Conservation (phyloP, 2,797 vertebrate species). For the Simalia tracyae region DNA sequence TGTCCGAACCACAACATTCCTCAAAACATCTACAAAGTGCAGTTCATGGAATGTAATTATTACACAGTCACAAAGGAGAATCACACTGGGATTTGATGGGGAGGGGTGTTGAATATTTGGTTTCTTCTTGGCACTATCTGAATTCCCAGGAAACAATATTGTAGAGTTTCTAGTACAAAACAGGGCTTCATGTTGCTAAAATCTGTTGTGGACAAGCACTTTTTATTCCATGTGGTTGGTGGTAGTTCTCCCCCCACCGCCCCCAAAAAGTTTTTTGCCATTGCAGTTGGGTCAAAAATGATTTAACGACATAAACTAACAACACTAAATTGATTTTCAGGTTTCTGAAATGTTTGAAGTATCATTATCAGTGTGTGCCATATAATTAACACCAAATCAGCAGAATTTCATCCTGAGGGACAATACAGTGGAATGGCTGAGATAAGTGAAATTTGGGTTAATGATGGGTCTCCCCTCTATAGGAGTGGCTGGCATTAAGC, state of each 20-base stretch:
- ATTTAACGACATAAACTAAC: not conserved
- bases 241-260: constrained; percentile 43
- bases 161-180: constrained; percentile 60
- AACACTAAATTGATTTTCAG: not conserved
- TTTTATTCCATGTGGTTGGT: constrained; percentile 48
- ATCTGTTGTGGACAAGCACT: constrained; percentile 53
- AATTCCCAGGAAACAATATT: constrained; percentile 56
- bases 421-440: not conserved
- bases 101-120: constrained; percentile 51
- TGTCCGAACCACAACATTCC: constrained; percentile 42
- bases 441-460: not conserved
- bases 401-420: not conserved
- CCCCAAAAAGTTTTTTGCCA: constrained; percentile 37
- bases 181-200: constrained; percentile 53
- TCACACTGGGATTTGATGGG: constrained; percentile 40
- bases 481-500: not conserved
- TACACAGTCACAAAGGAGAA: constrained; percentile 40
- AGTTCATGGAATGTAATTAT: constrained; percentile 43
- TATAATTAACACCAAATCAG: not conserved
- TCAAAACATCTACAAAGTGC: constrained; percentile 45
- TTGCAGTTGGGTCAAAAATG: not conserved
- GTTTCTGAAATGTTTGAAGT: not conserved
- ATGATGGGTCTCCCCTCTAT: not conserved
- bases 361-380: not conserved
- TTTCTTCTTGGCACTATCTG: constrained; percentile 69